Conservation (phyloP, 2,797 vertebrate genomes). For the Steatocranus sp. region DNA sequence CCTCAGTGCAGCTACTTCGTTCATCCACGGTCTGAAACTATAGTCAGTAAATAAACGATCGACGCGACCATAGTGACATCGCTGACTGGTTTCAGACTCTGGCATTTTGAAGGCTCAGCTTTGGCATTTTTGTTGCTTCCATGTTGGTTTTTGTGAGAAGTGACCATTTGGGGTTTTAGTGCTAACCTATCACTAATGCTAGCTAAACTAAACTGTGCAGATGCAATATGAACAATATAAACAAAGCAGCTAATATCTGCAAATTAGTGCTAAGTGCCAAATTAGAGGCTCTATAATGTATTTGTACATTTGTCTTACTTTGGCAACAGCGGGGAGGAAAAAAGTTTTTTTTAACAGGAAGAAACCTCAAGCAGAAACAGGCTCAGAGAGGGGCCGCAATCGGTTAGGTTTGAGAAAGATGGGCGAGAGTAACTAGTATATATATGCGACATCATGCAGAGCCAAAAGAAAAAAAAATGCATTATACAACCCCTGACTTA, state of each 20-base stretch:
- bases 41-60: not conserved
- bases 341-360: not conserved
- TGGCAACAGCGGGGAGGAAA: not conserved
- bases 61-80: not conserved
- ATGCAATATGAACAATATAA: not conserved
- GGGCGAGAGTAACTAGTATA: not conserved
- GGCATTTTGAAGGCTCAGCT: not conserved
- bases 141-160: not conserved
- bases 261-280: not conserved
- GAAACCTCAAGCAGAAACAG: not conserved
- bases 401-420: not conserved
- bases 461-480: not conserved
- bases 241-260: not conserved
- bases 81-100: not conserved
- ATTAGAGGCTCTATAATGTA: not conserved
- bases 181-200: not conserved
- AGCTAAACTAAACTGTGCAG: not conserved
- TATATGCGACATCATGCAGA: not conserved
- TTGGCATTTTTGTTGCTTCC: not conserved
- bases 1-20: not conserved
- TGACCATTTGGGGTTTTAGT: not conserved
- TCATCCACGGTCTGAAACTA: not conserved
- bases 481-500: not conserved
- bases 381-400: not conserved
- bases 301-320: not conserved